Base-by-base conservation (phyloP, 2,113 vertebrate genomes). In the Opisthocomus hoazin region DNA sequence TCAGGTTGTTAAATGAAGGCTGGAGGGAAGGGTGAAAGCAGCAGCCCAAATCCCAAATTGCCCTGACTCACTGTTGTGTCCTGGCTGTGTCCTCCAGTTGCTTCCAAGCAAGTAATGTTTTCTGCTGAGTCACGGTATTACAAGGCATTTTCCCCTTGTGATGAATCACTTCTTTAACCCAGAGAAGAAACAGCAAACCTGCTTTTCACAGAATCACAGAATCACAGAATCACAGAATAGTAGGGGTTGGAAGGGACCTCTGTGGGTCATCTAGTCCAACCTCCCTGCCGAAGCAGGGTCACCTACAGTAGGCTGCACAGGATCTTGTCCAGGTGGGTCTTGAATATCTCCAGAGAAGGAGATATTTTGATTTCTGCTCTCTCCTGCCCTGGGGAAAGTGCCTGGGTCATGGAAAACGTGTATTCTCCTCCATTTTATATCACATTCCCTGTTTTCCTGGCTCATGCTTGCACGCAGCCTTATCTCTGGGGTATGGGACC, bases 61-160 rank as follows among this genome's bases (percentile, higher is more conserved):
- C 36, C 57, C 77, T 93, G 92, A 96, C 57, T 96, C 96, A 87
- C 6, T 84, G 63, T 71, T 69, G 10, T 45, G 63, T 73, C 24
- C 50, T 0, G 0, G 11, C 46, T 7, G 2, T 32, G 51, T 64
- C 21, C 39, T 82, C 51, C 37, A 61, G 64, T 46, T 5, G 4
- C 74, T 48, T 92, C 69, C 61, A 84, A 32, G 8, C 29, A 76
- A 75, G 37, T 69, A 73, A 65, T 0, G 0, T 50, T 92, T 97
- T 95, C 74, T 96, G 94, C 96, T 94, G 92, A 93, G 74, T 97
- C 95, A 96, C 57, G 2, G 77, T 20, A 79, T 95, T 82, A 88
- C 82, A 81, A 89, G 7, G 81, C 81, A 56, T 89, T 94, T 89
- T 32, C 29, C 45, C 3, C 56, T 48, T 2, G 8, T 89, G 69